Base-by-base conservation (phyloP, 2,113 vertebrate genomes). In the Salvelinus namaycush region DNA sequence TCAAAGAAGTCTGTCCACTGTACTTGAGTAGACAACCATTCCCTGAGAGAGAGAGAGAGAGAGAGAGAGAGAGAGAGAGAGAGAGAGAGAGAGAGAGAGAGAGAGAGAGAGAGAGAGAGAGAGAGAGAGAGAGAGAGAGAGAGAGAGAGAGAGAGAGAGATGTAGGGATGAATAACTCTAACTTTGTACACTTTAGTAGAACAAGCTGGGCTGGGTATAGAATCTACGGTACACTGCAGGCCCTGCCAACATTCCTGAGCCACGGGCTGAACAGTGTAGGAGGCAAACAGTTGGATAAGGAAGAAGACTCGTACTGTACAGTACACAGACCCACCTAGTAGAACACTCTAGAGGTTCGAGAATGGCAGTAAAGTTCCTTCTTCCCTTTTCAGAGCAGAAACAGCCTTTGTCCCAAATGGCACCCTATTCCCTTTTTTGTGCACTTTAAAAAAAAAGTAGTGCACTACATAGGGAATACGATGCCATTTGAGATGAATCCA, bases 1-100 rank as follows among this genome's bases (percentile, higher is more conserved):
- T 70, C 64, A 60, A 57, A 78, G 70, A 81, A 76, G 72, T 49
- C 68, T 2, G 68, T 70, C 11, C 9, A 18, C 39, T 70, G 18
- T n/a, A 44, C 8, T 39, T 16, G 51, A 54, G 51, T 54, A 54
- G 14, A 39, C 68, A 48, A 6, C 18, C 31, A 69, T 9, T 31
- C 39, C 34, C 34, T 1, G 34, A 34, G 34, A 7, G 34, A 34
- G 34, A 34, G 6, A 34, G 6, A 34, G 34, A 34, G 31, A 34
- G 31, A 34, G 31, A 34, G 31, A 34, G 31, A 31, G 31, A 34
- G 31, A 34, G 31, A 34, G 31, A 34, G 31, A 34, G 31, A 34
- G 31, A 34, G 31, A 34, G 31, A 34, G 31, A 34, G 31, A 34
- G 31, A 34, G 5, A 34, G 31, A 34, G 5, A 34, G 31, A 34